phyloP scores from a whole-genome alignment of 2,113 vertebrate species.

The Neotragus moschatus region DNA sequence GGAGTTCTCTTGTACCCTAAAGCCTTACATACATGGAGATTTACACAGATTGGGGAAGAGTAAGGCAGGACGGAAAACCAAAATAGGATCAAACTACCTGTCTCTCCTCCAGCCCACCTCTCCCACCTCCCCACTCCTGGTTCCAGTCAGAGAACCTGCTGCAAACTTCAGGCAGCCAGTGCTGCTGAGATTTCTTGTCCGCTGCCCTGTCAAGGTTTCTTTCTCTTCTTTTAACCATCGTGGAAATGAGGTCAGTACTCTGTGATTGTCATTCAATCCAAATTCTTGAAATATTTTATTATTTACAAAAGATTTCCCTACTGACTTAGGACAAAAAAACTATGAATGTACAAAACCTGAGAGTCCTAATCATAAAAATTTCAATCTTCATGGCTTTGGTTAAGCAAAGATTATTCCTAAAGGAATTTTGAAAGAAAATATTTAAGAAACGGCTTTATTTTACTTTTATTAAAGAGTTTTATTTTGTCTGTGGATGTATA shows the following conservation, averaged over 20 bases:
- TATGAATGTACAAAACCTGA: constrained; percentile 23
- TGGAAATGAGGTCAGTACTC: constrained; percentile 65
- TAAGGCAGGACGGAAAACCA: not conserved
- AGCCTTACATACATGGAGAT: not conserved
- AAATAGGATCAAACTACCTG: not conserved
- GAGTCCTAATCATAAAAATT: not conserved
- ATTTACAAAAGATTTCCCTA: constrained; percentile 65
- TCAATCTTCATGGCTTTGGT: not conserved
- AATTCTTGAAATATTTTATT: constrained; percentile 71
- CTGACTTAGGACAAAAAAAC: constrained; percentile 38
- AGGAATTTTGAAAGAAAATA: not conserved
- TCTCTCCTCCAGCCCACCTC: not conserved
- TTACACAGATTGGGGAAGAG: not conserved
- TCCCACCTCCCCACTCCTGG: not conserved
- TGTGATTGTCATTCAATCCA: constrained; percentile 59
- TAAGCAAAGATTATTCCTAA: constrained; percentile 6
- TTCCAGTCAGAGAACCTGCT: not conserved
- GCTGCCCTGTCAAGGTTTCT: not conserved
- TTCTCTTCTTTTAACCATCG: constrained; percentile 14
- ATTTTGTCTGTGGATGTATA: not conserved
- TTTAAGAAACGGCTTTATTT: not conserved
- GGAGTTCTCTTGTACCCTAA: not conserved
- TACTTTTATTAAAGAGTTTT: not conserved
- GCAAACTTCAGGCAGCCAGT: not conserved
- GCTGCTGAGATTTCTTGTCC: not conserved